Percentiles rank a stretch among this genome's conserved stretches.
Conservation (phyloP, 1,140 invertebrate species). For the Zaprionus ornatus region DNA sequence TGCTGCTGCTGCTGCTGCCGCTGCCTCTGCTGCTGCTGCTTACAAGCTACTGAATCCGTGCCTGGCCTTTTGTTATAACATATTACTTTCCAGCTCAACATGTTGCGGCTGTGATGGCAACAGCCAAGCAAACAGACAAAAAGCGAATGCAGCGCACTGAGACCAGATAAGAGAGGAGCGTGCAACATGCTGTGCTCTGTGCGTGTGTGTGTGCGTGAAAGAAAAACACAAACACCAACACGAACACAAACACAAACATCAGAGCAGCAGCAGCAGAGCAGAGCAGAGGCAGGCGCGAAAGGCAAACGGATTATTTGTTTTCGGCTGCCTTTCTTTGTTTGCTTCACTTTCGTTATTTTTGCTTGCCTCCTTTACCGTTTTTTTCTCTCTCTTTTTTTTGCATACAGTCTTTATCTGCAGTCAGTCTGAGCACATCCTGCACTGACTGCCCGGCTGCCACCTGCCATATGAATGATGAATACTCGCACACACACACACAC, state of each 20-base stretch:
- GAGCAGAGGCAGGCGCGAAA: conserved; percentile 32
- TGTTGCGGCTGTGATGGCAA: conserved; percentile 68
- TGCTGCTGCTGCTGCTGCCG: conserved; percentile 1
- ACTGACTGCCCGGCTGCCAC: conserved; percentile 22
- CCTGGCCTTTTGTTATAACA: conserved; percentile 69
- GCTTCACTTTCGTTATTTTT: conserved; percentile 32
- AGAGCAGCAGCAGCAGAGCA: conserved; percentile 14
- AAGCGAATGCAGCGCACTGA: conserved; percentile 43
- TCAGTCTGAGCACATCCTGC: conserved; percentile 43
- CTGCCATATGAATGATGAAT: conserved; percentile 21
- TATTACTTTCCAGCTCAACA: conserved; percentile 77
- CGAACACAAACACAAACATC: conserved; percentile 28
- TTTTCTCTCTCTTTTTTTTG: neutral
- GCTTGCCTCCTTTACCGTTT: neutral
- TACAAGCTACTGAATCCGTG: conserved; percentile 12
- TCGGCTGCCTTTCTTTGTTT: conserved; percentile 75
- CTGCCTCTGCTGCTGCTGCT: conserved; percentile 8
- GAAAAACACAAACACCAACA: conserved; percentile 53
- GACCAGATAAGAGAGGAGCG: conserved; percentile 56
- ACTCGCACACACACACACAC: neutral
- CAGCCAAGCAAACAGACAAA: conserved; percentile 60
- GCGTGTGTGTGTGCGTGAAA: conserved; percentile 37
- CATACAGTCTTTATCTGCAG: conserved; percentile 49
- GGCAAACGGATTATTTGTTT: conserved; percentile 74
- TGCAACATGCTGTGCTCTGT: conserved; percentile 30